These are phyloP conservation scores for Eutolmus rufibarbis DNA, from an alignment of 2,888 invertebrate genomes.

Conservation along the genomic window DNA sequence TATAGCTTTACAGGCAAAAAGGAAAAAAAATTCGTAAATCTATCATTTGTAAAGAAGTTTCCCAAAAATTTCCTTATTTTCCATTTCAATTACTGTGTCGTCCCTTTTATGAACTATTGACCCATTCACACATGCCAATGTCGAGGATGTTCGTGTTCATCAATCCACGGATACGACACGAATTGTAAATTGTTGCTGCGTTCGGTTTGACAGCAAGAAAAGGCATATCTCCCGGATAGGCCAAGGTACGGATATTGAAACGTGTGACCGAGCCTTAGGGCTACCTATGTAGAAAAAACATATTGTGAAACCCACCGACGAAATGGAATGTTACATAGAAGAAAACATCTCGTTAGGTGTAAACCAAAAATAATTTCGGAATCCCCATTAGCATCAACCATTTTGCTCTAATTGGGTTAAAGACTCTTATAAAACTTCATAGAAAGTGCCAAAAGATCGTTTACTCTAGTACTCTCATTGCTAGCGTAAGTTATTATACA, in stretches of 20 bases:
- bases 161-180: not conserved
- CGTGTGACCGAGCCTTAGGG: not conserved
- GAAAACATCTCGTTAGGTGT: not conserved
- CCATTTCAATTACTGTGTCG: not conserved
- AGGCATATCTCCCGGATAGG: too few species aligned
- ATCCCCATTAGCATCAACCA: not conserved
- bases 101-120: not conserved
- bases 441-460: not conserved
- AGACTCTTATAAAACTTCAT: not conserved
- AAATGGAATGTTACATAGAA: not conserved
- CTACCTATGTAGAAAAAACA: not conserved
- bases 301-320: not conserved
- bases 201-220: too few species aligned
- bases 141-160: not conserved
- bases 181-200: not conserved
- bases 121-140: not conserved
- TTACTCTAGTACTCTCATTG: not conserved
- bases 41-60: too few species aligned
- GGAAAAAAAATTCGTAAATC: not conserved
- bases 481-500: not conserved
- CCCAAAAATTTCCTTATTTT: not conserved
- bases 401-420: not conserved
- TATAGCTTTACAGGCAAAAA: not conserved
- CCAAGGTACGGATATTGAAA: not conserved
- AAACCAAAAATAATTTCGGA: not conserved